Percentiles rank a stretch among this genome's conserved stretches.
phyloP scores from a whole-genome alignment of 2,797 vertebrate species.

The Tiaroga cobitis region DNA sequence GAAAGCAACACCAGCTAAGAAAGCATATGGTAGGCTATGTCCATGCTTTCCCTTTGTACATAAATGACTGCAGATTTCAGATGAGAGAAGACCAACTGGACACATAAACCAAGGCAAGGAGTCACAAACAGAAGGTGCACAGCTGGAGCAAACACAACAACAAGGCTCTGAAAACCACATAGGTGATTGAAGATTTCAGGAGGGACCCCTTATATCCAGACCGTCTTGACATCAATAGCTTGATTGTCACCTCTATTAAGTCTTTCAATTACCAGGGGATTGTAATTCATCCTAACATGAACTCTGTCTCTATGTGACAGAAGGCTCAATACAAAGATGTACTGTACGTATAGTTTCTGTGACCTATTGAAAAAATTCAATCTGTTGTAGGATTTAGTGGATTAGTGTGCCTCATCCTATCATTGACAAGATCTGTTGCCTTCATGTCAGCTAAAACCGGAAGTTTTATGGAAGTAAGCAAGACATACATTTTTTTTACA shows the following conservation, averaged over 20 bases:
- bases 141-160: not conserved
- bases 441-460: not conserved
- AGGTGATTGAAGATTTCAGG: not conserved
- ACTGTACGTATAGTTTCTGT: not conserved
- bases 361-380: slow-evolving; percentile 12
- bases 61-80: slow-evolving; percentile 7
- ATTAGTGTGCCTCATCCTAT: not conserved
- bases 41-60: not conserved
- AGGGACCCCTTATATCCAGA: not conserved
- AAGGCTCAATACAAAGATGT: not conserved
- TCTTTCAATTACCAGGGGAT: slow-evolving; percentile 21
- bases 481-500: not conserved
- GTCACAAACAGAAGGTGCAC: slow-evolving; percentile 4
- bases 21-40: not conserved
- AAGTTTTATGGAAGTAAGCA: not conserved
- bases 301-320: not conserved
- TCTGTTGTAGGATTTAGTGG: not conserved
- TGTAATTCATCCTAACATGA: not conserved
- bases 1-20: not conserved
- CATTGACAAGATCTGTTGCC: not conserved
- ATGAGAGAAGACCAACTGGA: slow-evolving; percentile 3
- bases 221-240: not conserved
- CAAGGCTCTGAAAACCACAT: not conserved
- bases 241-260: slow-evolving; percentile 28
- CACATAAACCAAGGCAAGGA: not conserved